phyloP scores from a whole-genome alignment of 1,140 invertebrate genomes.

The Macrobrachium rosenbergii region DNA sequence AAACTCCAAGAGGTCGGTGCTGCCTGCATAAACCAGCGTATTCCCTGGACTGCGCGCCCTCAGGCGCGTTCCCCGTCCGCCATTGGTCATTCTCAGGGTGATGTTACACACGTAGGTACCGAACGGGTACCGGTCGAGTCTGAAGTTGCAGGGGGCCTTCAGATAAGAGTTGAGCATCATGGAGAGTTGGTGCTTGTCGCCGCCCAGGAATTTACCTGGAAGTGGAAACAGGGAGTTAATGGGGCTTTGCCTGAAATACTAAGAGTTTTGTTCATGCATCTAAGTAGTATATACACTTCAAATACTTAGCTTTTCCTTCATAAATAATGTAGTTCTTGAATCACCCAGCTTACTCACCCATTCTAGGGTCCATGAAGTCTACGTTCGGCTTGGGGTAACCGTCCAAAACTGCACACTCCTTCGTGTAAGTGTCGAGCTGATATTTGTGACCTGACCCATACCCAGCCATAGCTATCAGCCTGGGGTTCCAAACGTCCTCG shows the following conservation, averaged over 20 bases:
- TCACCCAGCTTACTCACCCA: constrained; percentile 5
- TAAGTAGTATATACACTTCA: not conserved
- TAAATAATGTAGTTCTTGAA: not conserved
- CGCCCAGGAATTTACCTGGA: constrained; percentile 19
- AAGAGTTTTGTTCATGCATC: not conserved
- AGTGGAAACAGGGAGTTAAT: not conserved
- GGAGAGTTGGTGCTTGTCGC: constrained; percentile 16
- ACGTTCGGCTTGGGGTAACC: not conserved
- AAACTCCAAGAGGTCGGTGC: constrained; percentile 10
- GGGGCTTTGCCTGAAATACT: no score
- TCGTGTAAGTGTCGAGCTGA: constrained; percentile 18
- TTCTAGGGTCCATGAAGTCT: constrained; percentile 29
- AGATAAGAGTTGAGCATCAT: constrained; percentile 35
- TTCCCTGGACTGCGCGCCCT: not conserved
- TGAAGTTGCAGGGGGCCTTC: constrained; percentile 39
- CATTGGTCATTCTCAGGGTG: constrained; percentile 29
- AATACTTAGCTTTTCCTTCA: not conserved
- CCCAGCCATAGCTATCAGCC: constrained; percentile 14
- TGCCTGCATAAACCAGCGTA: constrained; percentile 3
- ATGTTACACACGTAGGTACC: constrained; percentile 33
- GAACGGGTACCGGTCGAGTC: constrained; percentile 49
- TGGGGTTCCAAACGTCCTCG: constrained; percentile 17
- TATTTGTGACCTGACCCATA: not conserved
- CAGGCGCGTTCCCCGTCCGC: not conserved
- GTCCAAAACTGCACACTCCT: constrained; percentile 14